phyloP scores from a whole-genome alignment of 2,797 vertebrate genomes.

The Glyptemys insculpta region DNA sequence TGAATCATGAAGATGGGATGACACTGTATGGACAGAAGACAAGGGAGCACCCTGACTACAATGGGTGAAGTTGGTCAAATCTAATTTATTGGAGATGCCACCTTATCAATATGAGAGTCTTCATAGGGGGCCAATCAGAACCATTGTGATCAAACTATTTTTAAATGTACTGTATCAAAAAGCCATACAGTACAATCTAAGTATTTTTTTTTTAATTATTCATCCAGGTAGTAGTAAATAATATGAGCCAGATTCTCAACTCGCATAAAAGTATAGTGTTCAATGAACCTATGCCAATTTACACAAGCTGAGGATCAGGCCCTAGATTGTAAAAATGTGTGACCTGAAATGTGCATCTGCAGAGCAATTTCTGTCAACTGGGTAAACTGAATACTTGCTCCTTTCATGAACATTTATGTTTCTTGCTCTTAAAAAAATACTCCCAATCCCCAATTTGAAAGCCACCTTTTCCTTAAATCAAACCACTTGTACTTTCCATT shows the following conservation, averaged over 20 bases:
- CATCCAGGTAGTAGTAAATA: background rate
- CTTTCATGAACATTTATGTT: background rate
- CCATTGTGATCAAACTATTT: rapidly evolving
- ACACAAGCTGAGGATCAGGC: background rate
- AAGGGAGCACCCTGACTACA: background rate
- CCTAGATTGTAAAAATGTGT: background rate
- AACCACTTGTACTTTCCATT: background rate
- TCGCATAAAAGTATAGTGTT: background rate
- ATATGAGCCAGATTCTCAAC: background rate
- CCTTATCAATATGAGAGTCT: background rate
- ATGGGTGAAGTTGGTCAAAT: background rate
- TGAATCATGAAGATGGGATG: background rate
- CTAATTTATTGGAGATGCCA: background rate
- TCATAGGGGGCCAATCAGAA: background rate
- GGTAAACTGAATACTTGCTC: background rate
- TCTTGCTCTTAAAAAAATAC: background rate
- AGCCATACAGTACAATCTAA: background rate
- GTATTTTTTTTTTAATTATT: background rate
- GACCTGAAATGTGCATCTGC: background rate
- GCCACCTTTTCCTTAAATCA: background rate
- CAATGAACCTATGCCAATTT: background rate
- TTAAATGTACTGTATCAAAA: background rate
- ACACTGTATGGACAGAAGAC: background rate
- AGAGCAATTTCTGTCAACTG: background rate
- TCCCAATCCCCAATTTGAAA: background rate